Percentiles rank a stretch among this genome's conserved stretches.
Evolutionary conservation across 2,113 vertebrate species (phyloP).

Genomic region (Antennarius striatus): DNA sequence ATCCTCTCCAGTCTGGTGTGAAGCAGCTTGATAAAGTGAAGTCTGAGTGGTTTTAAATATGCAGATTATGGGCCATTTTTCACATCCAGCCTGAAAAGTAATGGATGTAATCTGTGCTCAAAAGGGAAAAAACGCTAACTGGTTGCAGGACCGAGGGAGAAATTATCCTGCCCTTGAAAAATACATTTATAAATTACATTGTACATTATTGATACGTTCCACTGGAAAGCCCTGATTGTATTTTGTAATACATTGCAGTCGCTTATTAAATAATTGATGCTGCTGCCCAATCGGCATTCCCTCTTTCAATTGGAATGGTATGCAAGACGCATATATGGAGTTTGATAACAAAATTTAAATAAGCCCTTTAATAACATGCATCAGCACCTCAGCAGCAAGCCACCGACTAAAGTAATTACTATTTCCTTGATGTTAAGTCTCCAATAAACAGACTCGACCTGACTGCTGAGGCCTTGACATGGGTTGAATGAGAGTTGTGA

Average conservation of each 20-base stretch:
- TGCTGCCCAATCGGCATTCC: slow-evolving; percentile 24
- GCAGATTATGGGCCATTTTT: slow-evolving; percentile 31
- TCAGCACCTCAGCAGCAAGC: slow-evolving; percentile 36
- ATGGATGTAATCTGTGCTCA: slow-evolving; percentile 17
- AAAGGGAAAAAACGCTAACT: slow-evolving; percentile 6
- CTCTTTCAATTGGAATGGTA: slow-evolving; percentile 32
- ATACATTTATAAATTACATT: slow-evolving; percentile 52
- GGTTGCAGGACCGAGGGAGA: slow-evolving; percentile 11
- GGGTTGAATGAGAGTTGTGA: slow-evolving; percentile 46
- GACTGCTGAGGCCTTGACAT: slow-evolving; percentile 17
- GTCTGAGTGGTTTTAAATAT: slow-evolving; percentile 22
- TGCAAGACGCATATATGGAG: slow-evolving; percentile 11
- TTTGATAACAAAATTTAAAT: slow-evolving; percentile 23
- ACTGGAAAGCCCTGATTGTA: slow-evolving; percentile 55
- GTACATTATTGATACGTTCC: slow-evolving; percentile 69
- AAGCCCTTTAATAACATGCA: slow-evolving; percentile 56
- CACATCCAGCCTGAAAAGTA: slow-evolving; percentile 11
- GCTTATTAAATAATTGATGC: slow-evolving; percentile 65
- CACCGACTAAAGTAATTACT: slow-evolving; percentile 39
- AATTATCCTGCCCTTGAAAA: slow-evolving; percentile 41
- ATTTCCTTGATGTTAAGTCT: slow-evolving; percentile 46
- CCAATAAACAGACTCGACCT: slow-evolving; percentile 31
- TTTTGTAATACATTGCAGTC: slow-evolving; percentile 60
- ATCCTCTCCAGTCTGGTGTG: neutral
- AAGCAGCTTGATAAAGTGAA: neutral